phyloP scores from a whole-genome alignment of 1,140 invertebrate genomes.

The Dinothrombium tinctorium region DNA sequence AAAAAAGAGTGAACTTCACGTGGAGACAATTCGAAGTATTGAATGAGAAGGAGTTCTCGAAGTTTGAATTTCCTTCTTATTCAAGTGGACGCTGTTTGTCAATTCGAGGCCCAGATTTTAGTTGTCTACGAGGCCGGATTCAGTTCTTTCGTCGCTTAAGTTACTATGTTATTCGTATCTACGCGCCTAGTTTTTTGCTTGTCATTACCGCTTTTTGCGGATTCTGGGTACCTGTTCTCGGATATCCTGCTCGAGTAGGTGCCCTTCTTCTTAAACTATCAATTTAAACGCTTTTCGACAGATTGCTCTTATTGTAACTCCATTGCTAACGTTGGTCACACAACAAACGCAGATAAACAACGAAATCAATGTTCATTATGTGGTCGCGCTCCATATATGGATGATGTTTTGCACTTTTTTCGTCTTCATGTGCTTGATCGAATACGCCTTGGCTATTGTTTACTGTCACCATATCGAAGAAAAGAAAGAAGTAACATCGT shows the following conservation, averaged over 20 bases:
- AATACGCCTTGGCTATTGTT: constrained; percentile 46
- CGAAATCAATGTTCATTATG: constrained; percentile 23
- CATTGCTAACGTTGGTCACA: constrained; percentile 39
- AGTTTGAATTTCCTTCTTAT: constrained; percentile 2
- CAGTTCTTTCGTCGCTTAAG: constrained; percentile 7
- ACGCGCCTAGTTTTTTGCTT: constrained; percentile 12
- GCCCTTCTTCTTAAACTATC: too few relatives aligned
- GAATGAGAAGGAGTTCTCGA: neutral
- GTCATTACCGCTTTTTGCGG: constrained; percentile 13
- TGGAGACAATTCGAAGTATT: too few relatives aligned
- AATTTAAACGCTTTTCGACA: too few relatives aligned
- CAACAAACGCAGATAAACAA: constrained; percentile 31
- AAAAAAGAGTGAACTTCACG: too few relatives aligned
- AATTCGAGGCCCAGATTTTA: constrained; percentile 10
- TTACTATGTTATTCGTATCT: constrained; percentile 13
- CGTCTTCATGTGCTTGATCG: constrained; percentile 52
- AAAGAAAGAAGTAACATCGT: constrained; percentile 1
- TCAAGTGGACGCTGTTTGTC: neutral
- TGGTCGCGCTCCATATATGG: constrained; percentile 30
- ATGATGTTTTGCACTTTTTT: constrained; percentile 46
- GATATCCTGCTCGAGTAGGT: constrained; percentile 14
- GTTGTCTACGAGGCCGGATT: constrained; percentile 10
- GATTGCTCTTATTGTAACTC: constrained; percentile 22
- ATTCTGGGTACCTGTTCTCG: constrained; percentile 14
- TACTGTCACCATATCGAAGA: constrained; percentile 1